Evolutionary conservation across 2,888 invertebrate genomes (phyloP).

Genomic region (Drosophila pseudotalamancana): DNA sequence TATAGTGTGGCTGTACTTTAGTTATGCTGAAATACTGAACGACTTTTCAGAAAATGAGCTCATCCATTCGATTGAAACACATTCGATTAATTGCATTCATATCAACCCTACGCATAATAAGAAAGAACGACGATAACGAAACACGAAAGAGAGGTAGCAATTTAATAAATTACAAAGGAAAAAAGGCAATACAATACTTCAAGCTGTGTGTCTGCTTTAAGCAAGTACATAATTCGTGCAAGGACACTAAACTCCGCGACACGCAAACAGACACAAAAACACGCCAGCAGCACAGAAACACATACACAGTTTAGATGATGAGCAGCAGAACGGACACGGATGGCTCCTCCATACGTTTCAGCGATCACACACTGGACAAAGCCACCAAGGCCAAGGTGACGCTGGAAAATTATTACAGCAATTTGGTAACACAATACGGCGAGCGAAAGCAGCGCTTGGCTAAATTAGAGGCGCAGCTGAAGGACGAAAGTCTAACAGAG

Average conservation of each 20-base stretch:
- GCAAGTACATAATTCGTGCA: conserved; percentile 59
- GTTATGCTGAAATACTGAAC: conserved; percentile 6
- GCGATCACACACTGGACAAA: conserved; percentile 98
- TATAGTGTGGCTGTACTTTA: neutral
- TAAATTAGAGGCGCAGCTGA: conserved; percentile 97
- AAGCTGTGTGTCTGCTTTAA: conserved; percentile 66
- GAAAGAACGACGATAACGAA: conserved; percentile 61
- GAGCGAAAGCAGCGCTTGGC: conserved; percentile 98
- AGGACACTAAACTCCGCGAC: conserved; percentile 42
- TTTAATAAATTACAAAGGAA: conserved; percentile 67
- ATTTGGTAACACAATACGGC: conserved; percentile 98
- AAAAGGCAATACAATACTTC: conserved; percentile 49
- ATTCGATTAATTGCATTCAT: conserved; percentile 37
- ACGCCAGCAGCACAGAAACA: conserved; percentile 30
- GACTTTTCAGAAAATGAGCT: conserved; percentile 46
- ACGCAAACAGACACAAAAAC: conserved; percentile 38
- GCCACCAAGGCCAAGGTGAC: conserved; percentile 99
- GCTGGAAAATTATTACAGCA: conserved; percentile 99
- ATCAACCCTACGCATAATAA: conserved; percentile 54
- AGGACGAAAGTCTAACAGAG: conserved; percentile 97
- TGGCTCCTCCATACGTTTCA: conserved; percentile 91
- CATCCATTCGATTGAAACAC: conserved; percentile 37
- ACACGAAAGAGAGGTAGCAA: conserved; percentile 66
- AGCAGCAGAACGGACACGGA: conserved; percentile 80
- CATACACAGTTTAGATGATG: conserved; percentile 70